A percentile compares a stretch with the other conserved stretches of the same genome.
Evolutionary conservation across 2,888 invertebrate genomes (phyloP).

Genomic region (Hirtodrosophila trivittata): DNA sequence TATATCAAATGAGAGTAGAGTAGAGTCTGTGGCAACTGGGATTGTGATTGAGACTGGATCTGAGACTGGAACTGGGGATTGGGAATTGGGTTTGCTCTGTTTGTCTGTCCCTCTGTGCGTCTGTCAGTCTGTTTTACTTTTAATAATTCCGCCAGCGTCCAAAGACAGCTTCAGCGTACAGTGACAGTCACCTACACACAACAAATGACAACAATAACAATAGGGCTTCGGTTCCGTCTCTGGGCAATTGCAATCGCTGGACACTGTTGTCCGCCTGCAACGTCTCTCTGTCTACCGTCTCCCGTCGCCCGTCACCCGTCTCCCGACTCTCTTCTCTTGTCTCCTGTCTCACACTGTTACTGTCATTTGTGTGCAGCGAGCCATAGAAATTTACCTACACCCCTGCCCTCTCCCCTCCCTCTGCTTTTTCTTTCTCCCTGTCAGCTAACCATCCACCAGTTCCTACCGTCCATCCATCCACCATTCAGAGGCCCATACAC

Average conservation of each 20-base stretch:
- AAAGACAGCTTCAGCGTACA: slow-evolving; percentile 25
- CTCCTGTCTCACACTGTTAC: slow-evolving; percentile 31
- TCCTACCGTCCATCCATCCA: slow-evolving; percentile 14
- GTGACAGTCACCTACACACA: slow-evolving; percentile 64
- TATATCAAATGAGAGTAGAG: slow-evolving; percentile 62
- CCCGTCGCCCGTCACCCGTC: slow-evolving; percentile 2
- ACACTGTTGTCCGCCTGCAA: slow-evolving; percentile 45
- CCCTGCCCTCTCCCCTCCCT: background rate
- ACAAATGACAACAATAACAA: slow-evolving; percentile 71
- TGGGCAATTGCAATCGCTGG: slow-evolving; percentile 64
- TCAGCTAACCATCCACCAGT: slow-evolving; percentile 17
- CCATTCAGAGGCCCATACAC: slow-evolving; percentile 20
- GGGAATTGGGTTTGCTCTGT: slow-evolving; percentile 40
- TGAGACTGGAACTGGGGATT: slow-evolving; percentile 7
- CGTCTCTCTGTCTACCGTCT: slow-evolving; percentile 28
- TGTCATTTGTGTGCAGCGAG: slow-evolving; percentile 74
- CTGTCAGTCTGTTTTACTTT: slow-evolving; percentile 51
- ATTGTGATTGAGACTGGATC: slow-evolving; percentile 13
- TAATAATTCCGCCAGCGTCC: slow-evolving; percentile 70
- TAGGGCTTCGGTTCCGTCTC: slow-evolving; percentile 32
- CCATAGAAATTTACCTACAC: slow-evolving; percentile 66
- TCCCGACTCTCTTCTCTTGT: slow-evolving; percentile 14
- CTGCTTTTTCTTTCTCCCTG: slow-evolving; percentile 3
- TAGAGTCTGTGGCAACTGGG: slow-evolving; percentile 7
- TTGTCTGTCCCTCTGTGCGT: slow-evolving; percentile 2